Conservation (phyloP, 2,888 invertebrate species). For the Pterobdella sp. region DNA sequence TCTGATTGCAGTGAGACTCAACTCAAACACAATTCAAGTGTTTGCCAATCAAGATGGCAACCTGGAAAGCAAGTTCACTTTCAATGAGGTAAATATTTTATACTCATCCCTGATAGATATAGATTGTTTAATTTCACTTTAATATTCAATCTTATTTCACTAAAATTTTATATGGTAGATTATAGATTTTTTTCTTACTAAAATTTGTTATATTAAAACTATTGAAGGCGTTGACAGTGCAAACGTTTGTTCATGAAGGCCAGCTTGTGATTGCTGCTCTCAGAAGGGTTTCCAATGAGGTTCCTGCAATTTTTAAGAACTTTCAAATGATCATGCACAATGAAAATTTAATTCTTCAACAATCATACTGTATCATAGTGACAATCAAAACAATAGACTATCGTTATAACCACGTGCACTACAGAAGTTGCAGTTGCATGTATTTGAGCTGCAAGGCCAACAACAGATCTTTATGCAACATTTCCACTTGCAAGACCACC, state of each 20-base stretch:
- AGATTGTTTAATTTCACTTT: background rate
- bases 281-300: background rate
- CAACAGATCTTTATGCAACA: background rate
- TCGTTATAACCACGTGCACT: background rate
- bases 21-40: background rate
- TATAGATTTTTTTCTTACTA: too few species aligned
- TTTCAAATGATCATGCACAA: too few species aligned
- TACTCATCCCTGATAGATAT: background rate
- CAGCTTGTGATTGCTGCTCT: background rate
- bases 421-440: slow-evolving; percentile 9
- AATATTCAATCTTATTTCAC: background rate
- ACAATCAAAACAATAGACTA: too few species aligned
- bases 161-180: background rate
- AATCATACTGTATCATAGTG: too few species aligned
- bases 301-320: too few species aligned
- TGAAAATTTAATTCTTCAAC: too few species aligned
- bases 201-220: background rate
- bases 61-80: background rate
- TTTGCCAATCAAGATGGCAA: background rate
- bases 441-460: background rate
- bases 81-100: background rate
- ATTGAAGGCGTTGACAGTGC: background rate
- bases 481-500: background rate
- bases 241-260: background rate
- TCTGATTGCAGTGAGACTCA: background rate